These are phyloP conservation scores for Miniopterus natalensis DNA, from an alignment of 2,113 vertebrate species.

Conservation along the genomic window DNA sequence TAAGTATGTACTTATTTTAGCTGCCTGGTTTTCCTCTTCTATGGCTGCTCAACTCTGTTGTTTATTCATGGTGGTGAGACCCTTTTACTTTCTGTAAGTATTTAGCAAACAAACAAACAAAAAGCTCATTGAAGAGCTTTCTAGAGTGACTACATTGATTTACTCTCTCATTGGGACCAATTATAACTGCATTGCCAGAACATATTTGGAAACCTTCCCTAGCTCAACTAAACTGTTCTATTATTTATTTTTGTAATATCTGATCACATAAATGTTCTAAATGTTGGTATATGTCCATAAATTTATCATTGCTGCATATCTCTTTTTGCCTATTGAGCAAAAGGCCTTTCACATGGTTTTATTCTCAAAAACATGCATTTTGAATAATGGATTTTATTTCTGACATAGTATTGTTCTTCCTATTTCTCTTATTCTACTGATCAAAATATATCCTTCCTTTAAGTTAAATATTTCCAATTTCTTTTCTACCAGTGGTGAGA, in stretches of 20 bases:
- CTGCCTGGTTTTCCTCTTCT: no score
- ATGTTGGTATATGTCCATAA: background rate
- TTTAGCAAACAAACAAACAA: background rate
- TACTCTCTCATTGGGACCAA: slow-evolving; percentile 23
- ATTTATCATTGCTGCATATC: background rate
- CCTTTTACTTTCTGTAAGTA: background rate
- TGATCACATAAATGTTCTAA: background rate
- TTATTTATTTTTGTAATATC: slow-evolving; percentile 2
- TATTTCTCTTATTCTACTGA: background rate
- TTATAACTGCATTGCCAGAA: background rate
- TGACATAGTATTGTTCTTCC: background rate
- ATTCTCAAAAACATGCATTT: background rate
- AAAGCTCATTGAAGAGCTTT: background rate
- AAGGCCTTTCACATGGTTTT: background rate
- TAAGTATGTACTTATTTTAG: background rate
- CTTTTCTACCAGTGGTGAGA: background rate
- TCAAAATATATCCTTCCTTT: background rate
- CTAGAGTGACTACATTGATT: background rate
- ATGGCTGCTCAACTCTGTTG: background rate
- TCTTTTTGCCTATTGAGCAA: background rate
- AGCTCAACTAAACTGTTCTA: background rate
- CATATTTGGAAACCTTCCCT: background rate
- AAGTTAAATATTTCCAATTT: background rate
- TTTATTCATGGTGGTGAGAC: background rate
- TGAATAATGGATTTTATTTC: slow-evolving; percentile 10